Base-by-base conservation (phyloP, 2,888 invertebrate genomes). In the Eupelmus urozonus region DNA sequence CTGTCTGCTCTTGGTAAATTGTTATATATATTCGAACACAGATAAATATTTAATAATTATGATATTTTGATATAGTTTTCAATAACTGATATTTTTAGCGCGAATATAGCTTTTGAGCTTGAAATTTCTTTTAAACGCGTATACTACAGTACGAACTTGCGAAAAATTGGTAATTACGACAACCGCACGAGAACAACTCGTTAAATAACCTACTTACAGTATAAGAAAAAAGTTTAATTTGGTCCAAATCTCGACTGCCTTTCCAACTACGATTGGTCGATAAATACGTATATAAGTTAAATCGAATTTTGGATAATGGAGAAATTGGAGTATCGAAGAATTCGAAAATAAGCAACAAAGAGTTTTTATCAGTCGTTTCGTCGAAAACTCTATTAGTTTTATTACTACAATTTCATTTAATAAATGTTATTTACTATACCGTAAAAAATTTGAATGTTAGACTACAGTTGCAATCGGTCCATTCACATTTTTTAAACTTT, bases 211-310 rank as follows among this genome's bases (percentile, higher is more conserved):
- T 66, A 63, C 55, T 78, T 74, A 34, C 74, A 59, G 65, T 69
- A 18, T 49, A 16, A 29, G 57, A 82, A 75, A 76, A 80, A 81
- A 81, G 16, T 16, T 27, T 51, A 82, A 78, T 71, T 85, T 85
- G 84, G 84, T 85, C 84, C 84, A 81, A 82, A 84, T 84, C 65
- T 34, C 78, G 78, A 79, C 74, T 78, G 63, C 9, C 25, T 23
- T 73, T 63, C 77, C 62, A 78, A 81, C 73, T 73, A 77, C 72
- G n/a, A 72, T 81, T 81, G 80, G 81, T 80, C 80, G 53, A 76
- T 45, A 65, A 55, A 72, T 72, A 60, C 45, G 62, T 78, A 62
- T 66, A 75, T 80, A 63, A 67, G 75, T 74, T 62, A 74, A 66
- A 71, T 79, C 67, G 65, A 78, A 82, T 57, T 49, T 49, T 27